Evolutionary conservation across 2,797 vertebrate genomes (phyloP).

Genomic region (Podargus strigoides): DNA sequence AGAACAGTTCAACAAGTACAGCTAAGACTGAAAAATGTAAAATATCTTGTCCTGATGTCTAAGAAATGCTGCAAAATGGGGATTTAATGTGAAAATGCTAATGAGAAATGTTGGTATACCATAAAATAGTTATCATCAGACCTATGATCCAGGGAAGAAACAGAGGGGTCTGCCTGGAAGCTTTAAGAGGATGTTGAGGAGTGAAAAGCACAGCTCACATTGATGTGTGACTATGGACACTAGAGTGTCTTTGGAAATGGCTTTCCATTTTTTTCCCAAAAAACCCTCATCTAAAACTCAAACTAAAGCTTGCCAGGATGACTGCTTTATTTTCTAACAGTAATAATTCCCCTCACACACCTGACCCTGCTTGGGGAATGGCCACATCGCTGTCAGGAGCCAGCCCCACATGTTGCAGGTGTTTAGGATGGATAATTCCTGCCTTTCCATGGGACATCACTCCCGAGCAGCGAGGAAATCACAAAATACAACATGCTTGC

Average conservation of each 20-base stretch:
- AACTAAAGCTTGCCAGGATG: background rate
- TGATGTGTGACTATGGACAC: background rate
- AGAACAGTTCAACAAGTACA: background rate
- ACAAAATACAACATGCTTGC: background rate
- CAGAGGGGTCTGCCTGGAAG: background rate
- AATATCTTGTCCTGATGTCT: background rate
- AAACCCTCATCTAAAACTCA: background rate
- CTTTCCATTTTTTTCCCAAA: background rate
- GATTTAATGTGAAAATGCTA: background rate
- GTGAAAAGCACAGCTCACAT: background rate
- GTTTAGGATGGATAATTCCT: background rate
- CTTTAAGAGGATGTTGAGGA: background rate
- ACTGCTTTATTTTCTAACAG: background rate
- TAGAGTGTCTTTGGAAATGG: background rate
- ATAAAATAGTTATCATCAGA: background rate
- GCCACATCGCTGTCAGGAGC: background rate
- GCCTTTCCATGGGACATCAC: background rate
- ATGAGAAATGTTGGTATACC: background rate
- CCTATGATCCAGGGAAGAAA: background rate
- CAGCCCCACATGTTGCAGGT: fast-evolving
- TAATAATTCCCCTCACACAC: background rate
- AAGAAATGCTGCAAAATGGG: background rate
- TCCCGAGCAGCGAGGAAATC: background rate
- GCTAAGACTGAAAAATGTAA: background rate
- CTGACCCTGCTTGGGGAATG: background rate